Base-by-base conservation (phyloP, 2,113 vertebrate genomes). In the Fregetta grallaria region DNA sequence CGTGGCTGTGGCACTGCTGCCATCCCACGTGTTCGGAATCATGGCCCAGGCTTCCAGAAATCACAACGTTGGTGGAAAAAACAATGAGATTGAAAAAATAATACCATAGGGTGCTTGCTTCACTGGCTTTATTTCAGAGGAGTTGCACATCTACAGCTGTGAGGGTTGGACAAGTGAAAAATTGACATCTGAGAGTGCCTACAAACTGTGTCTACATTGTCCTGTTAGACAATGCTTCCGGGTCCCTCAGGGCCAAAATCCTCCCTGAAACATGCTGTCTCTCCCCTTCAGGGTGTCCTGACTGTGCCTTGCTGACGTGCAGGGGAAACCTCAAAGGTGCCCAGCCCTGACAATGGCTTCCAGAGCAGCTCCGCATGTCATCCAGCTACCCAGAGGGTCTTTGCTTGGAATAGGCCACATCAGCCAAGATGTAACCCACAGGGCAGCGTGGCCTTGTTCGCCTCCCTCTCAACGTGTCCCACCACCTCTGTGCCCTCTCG, bases 221-320 rank as follows among this genome's bases (percentile, higher is more conserved):
- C 74, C 90, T 93, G 44, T 10, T 36, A 93, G 85, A 97, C 92
- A 97, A 97, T 94, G 94, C 90, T 93, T 96, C 95, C 58, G 58
- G 86, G 34, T 90, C 92, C 94, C 95, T 56, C 79, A 92, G 92
- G 94, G 94, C 86, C 88, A 32, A 56, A 82, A 21, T 23, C 71
- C 78, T 94, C 72, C 36, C 50, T 65, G 79, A 52, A 47, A 77
- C 86, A 90, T 25, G 83, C 86, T 80, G 63, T n/a, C 30, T 45
- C 18, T 71, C n/a, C 86, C 83, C 76, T 92, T 80, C 82, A 83
- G 91, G 75, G 88, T 79, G 85, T 96, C 88, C 94, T 91, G 92
- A 67, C 85, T 90, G 26, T 14, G 85, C 78, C 66, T 82, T 73
- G 71, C 88, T 96, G 96, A 93, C 23, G 25, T 92, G 71, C 53